Evolutionary conservation across 2,797 vertebrate species (phyloP).

Genomic region (Oreochromis mossambicus): DNA sequence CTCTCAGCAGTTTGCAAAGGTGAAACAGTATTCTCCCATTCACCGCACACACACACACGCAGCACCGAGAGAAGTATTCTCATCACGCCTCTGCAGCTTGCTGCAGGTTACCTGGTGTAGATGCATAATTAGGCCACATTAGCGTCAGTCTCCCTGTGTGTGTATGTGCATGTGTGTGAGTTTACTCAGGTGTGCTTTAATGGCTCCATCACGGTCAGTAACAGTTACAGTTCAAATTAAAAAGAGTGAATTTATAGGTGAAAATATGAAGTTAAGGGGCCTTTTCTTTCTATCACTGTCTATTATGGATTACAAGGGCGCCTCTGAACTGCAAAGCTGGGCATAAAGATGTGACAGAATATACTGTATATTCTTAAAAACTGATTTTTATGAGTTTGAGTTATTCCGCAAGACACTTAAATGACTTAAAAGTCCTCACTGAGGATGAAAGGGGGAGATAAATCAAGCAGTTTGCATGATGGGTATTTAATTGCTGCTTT

Average conservation of each 20-base stretch:
- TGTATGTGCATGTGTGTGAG: not conserved
- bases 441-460: not conserved
- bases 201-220: constrained; percentile 1
- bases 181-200: constrained; percentile 11
- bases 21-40: constrained; percentile 2
- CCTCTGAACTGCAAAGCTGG: constrained; percentile 10
- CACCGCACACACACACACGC: not conserved
- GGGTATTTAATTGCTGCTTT: constrained; percentile 13
- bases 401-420: constrained; percentile 27
- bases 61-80: constrained; percentile 4
- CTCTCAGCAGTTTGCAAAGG: not conserved
- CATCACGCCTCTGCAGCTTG: constrained; percentile 40
- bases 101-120: constrained; percentile 44
- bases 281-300: constrained; percentile 48
- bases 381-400: constrained; percentile 11
- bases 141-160: constrained; percentile 30
- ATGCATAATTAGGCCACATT: constrained; percentile 60
- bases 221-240: constrained; percentile 33
- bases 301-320: constrained; percentile 39
- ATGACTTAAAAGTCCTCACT: not conserved
- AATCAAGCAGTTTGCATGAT: not conserved
- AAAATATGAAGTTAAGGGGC: constrained; percentile 10
- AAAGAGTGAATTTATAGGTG: constrained; percentile 25
- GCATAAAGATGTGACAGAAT: constrained; percentile 13
- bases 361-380: constrained; percentile 27